A percentile compares a stretch with the other conserved stretches of the same genome.
phyloP scores from a whole-genome alignment of 2,113 vertebrate species.

The Cyanoderma ruficeps region DNA sequence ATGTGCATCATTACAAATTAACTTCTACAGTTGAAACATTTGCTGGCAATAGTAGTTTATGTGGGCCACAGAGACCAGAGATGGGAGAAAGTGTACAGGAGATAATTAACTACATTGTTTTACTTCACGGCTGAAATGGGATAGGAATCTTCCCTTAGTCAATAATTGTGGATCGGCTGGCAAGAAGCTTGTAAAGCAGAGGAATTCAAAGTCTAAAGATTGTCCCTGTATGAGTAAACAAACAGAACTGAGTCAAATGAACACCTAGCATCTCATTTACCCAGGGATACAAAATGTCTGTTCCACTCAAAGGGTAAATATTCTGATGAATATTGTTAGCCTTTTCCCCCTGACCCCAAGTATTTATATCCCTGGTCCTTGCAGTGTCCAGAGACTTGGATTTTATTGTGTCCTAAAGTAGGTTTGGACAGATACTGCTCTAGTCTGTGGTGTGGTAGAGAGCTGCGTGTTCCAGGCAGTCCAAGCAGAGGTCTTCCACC shows the following conservation, averaged over 20 bases:
- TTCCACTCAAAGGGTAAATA: neutral
- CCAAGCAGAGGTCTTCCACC: neutral
- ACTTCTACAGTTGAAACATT: neutral
- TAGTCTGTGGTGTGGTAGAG: neutral
- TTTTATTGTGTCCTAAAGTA: neutral
- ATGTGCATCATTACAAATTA: neutral
- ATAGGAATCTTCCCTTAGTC: neutral
- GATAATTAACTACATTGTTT: neutral
- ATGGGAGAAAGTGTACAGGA: neutral
- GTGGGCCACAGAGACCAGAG: neutral
- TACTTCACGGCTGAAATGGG: neutral
- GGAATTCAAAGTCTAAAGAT: neutral
- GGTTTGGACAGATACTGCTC: neutral
- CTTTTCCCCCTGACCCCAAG: fast-evolving
- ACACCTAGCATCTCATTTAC: neutral
- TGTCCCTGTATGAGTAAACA: neutral
- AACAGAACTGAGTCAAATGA: neutral
- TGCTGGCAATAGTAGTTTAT: neutral
- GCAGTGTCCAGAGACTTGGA: neutral
- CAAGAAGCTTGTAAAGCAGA: neutral
- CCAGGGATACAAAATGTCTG: neutral
- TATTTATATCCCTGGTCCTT: neutral
- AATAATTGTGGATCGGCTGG: neutral
- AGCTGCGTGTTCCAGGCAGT: neutral
- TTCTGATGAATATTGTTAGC: neutral